phyloP scores from a whole-genome alignment of 2,113 vertebrate species.

The Forbesichthys agassizii region DNA sequence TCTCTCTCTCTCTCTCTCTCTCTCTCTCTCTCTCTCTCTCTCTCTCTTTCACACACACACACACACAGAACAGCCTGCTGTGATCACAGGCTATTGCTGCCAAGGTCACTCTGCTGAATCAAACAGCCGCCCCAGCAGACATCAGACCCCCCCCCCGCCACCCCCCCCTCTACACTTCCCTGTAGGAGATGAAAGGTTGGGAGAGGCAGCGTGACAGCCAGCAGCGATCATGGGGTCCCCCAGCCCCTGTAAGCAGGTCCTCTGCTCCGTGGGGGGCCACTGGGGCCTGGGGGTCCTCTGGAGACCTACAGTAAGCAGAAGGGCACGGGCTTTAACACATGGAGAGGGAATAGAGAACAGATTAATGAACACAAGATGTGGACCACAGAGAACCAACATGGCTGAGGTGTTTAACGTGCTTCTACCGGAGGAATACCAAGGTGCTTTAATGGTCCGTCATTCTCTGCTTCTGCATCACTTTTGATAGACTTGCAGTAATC shows the following conservation, averaged over 20 bases:
- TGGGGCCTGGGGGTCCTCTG: constrained; percentile 32
- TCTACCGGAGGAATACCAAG: neutral
- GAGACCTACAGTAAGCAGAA: constrained; percentile 48
- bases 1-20: no score
- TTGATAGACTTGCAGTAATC: neutral
- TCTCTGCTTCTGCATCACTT: neutral
- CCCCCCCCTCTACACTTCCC: no score
- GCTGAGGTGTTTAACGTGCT: neutral
- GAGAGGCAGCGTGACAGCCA: constrained; percentile 31
- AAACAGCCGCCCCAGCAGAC: constrained; percentile 31
- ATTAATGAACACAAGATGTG: constrained; percentile 59
- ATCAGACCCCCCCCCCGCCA: constrained; percentile 1
- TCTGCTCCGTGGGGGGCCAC: constrained; percentile 42
- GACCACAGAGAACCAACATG: constrained; percentile 21
- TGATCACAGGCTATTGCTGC: constrained; percentile 29
- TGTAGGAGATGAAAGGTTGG: constrained; percentile 52
- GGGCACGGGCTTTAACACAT: constrained; percentile 28
- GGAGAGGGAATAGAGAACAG: constrained; percentile 55
- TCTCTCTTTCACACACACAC: neutral
- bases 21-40: neutral
- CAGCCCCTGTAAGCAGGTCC: constrained; percentile 24
- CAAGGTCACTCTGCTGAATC: constrained; percentile 42
- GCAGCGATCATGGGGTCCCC: constrained; percentile 12
- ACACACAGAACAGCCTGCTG: constrained; percentile 3
- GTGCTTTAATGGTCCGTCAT: neutral